These are phyloP conservation scores for Catocala fraxini DNA, from an alignment of 2,888 invertebrate species.

Conservation along the genomic window DNA sequence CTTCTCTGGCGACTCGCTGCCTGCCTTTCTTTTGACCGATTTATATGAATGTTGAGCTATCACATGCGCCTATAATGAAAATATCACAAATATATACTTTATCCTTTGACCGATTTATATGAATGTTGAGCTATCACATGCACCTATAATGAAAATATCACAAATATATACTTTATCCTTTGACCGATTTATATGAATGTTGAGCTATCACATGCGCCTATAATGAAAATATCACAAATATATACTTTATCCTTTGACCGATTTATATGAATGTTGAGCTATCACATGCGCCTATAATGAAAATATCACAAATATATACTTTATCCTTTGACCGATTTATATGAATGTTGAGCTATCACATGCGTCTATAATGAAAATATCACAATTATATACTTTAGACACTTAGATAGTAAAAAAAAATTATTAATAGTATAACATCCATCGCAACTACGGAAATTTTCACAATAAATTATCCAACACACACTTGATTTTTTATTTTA, in stretches of 20 bases:
- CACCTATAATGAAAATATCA: conserved; percentile 58
- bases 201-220: conserved; percentile 82
- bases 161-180: conserved; percentile 57
- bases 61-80: conserved; percentile 72
- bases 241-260: conserved; percentile 73
- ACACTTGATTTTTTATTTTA: too few species aligned
- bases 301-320: too few species aligned
- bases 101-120: conserved; percentile 73
- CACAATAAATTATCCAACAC: too few species aligned
- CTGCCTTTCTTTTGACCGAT: conserved; percentile 68
- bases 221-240: not conserved
- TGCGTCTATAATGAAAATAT: conserved; percentile 66
- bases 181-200: conserved; percentile 78
- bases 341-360: conserved; percentile 80
- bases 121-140: conserved; percentile 82
- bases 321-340: conserved; percentile 73
- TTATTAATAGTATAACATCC: too few species aligned
- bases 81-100: too few species aligned
- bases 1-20: conserved; percentile 53
- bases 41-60: conserved; percentile 81
- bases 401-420: too few species aligned
- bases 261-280: conserved; percentile 77
- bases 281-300: conserved; percentile 77
- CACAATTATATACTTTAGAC: too few species aligned
- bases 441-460: too few species aligned